A percentile compares a stretch with the other conserved stretches of the same genome.
phyloP scores from a whole-genome alignment of 2,888 invertebrate species.

The Scaptodrosophila latifasciaeformis region DNA sequence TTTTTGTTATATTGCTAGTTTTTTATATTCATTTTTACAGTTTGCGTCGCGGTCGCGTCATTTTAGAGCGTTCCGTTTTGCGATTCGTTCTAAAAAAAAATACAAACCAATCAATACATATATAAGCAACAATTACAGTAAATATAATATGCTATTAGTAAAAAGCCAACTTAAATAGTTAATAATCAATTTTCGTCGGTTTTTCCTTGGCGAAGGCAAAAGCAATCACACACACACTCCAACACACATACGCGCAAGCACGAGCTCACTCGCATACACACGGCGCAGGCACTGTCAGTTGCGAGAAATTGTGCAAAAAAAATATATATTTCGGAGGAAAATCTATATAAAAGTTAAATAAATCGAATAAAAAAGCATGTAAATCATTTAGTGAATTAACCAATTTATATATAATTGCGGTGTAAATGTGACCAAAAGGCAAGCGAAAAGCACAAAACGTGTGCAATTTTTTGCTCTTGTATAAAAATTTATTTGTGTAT shows the following conservation, averaged over 20 bases:
- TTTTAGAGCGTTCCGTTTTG: constrained; percentile 51
- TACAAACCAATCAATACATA: constrained; percentile 47
- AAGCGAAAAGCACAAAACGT: constrained; percentile 25
- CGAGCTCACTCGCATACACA: constrained; percentile 18
- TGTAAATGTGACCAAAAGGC: constrained; percentile 13
- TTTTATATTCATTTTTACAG: not conserved
- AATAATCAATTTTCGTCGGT: too few species aligned
- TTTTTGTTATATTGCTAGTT: too few species aligned
- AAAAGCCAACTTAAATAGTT: too few species aligned
- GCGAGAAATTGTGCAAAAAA: constrained; percentile 60
- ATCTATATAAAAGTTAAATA: constrained; percentile 36
- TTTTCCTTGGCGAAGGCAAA: too few species aligned
- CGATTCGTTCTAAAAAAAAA: constrained; percentile 48
- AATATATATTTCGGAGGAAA: constrained; percentile 37
- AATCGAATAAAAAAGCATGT: constrained; percentile 25
- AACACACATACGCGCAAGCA: constrained; percentile 26
- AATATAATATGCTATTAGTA: not conserved
- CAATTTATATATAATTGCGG: constrained; percentile 15
- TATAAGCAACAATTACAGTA: constrained; percentile 1
- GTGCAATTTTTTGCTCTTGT: constrained; percentile 32
- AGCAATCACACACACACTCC: constrained; percentile 13
- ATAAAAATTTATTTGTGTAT: constrained; percentile 35
- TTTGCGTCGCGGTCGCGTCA: constrained; percentile 39
- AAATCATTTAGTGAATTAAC: constrained; percentile 22
- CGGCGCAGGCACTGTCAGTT: constrained; percentile 35